These are phyloP conservation scores for Notothenia coriiceps DNA, from an alignment of 2,113 vertebrate species.

Conservation along the genomic window DNA sequence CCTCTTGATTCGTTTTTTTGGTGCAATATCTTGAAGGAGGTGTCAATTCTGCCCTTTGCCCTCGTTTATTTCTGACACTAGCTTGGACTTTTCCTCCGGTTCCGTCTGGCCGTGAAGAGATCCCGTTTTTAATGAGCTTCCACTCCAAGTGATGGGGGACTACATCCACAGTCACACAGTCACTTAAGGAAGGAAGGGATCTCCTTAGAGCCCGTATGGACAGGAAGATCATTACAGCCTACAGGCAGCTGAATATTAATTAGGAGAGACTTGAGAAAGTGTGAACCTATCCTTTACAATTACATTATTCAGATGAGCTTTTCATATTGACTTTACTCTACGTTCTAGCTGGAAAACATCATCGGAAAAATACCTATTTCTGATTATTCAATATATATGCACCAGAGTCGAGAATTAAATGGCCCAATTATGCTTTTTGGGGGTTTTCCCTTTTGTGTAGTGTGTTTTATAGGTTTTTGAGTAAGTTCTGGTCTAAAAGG, in stretches of 20 bases:
- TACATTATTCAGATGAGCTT: too few species aligned
- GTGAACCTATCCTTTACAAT: background rate
- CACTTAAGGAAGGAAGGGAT: background rate
- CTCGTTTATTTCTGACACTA: too few species aligned
- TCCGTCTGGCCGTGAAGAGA: background rate
- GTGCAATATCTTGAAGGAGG: too few species aligned
- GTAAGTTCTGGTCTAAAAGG: too few species aligned
- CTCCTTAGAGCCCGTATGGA: background rate
- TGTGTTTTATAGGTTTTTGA: too few species aligned
- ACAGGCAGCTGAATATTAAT: background rate
- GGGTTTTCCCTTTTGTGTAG: too few species aligned
- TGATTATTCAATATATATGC: background rate
- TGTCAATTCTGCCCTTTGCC: too few species aligned
- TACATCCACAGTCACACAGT: background rate
- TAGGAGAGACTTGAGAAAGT: background rate
- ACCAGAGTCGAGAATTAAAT: background rate
- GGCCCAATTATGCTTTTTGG: too few species aligned
- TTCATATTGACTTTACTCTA: background rate
- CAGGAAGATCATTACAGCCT: background rate
- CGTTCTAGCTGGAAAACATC: background rate
- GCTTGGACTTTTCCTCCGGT: background rate
- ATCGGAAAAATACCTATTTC: background rate
- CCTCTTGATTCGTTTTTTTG: too few species aligned
- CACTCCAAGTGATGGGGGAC: background rate
- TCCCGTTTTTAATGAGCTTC: background rate